These are phyloP conservation scores for Blastobasis lacticolella DNA, from an alignment of 2,888 invertebrate genomes.

Conservation along the genomic window DNA sequence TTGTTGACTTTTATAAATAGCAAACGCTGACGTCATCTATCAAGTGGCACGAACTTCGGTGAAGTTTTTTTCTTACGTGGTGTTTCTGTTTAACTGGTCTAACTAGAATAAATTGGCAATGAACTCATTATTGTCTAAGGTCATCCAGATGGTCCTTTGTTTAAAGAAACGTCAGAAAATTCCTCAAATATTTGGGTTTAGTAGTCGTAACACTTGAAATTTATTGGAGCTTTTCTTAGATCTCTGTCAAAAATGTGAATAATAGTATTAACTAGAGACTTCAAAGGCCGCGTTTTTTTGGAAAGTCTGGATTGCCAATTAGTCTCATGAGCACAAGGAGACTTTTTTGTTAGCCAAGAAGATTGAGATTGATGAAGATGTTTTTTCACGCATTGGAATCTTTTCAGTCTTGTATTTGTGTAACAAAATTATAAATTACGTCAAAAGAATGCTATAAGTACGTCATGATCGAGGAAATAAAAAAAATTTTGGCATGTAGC, in stretches of 20 bases:
- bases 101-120: background rate
- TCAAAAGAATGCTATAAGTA: background rate
- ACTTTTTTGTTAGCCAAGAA: background rate
- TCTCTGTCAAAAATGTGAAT: background rate
- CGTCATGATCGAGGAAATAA: background rate
- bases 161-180: background rate
- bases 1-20: too few relatives aligned
- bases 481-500: background rate
- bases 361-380: background rate
- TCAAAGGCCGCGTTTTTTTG: background rate
- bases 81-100: background rate
- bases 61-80: background rate
- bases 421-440: background rate
- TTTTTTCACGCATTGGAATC: background rate
- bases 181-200: background rate
- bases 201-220: background rate
- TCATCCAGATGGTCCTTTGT: too few relatives aligned
- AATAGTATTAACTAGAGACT: background rate
- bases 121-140: background rate
- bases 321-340: background rate
- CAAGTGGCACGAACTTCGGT: too few relatives aligned
- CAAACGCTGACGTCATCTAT: too few relatives aligned
- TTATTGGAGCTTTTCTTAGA: background rate
- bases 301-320: background rate
- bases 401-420: background rate